Base-by-base conservation (phyloP, 2,113 vertebrate species). In the Pelusios castaneus region DNA sequence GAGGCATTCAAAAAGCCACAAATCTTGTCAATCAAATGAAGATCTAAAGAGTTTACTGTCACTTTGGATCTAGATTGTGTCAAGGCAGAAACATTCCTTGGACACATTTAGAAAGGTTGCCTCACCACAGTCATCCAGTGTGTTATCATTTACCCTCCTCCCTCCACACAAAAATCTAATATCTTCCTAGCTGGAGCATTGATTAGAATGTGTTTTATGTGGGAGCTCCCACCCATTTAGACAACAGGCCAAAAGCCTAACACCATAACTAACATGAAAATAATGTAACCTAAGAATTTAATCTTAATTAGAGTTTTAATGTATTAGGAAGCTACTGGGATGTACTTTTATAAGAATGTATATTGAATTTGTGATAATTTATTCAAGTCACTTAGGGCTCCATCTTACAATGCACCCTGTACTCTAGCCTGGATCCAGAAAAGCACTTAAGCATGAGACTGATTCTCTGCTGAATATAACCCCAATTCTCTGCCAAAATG, bases 51-150 rank as follows among this genome's bases (percentile, higher is more conserved):
- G 91, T 95, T 96, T 92, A 90, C 89, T 93, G 96, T 96, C 88
- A 87, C 87, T 89, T 95, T 76, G 87, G 90, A 60, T 89, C 31
- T 95, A 94, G 89, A 83, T 85, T 96, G 86, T 97, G 96, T 97
- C 96, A 98, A 98, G 97, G 96, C 92, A 97, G 87, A 97, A 95
- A 81, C 93, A 98, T 98, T 98, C 95, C 95, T 89, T 80, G 52
- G 87, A 98, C 95, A 93, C 96, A 97, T 98, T 98, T 98, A 98
- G 98, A 98, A 98, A 97, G 89, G 80, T 96, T 97, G 82, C 76
- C 96, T 97, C 95, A 96, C 93, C 87, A 75, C 89, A 95, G 80
- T 94, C 97, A 98, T 91, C 95, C 97, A 97, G 94, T 94, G 95
- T 96, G 96, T 96, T 94, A 98, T 93, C 94, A 91, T 95, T 95